Percentiles rank a stretch among this genome's conserved stretches.
Conservation (phyloP, 2,888 invertebrate species). For the Litoditis marina region DNA sequence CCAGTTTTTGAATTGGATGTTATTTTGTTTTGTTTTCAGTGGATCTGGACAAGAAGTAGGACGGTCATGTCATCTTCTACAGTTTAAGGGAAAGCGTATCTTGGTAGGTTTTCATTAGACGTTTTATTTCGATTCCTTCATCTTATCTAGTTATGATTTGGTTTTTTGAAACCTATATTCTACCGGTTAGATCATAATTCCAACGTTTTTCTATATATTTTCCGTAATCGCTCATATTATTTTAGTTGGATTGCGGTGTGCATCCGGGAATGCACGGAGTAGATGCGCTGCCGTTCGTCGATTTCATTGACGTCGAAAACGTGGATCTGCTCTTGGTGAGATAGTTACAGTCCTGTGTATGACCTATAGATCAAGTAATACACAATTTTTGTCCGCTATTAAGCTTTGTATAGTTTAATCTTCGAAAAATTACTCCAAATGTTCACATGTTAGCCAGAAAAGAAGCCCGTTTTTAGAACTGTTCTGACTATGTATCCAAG, state of each 20-base stretch:
- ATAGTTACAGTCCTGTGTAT: too few relatives aligned
- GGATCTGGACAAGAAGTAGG: slow-evolving; percentile 99
- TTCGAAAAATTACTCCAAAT: not conserved
- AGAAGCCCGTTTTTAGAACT: too few relatives aligned
- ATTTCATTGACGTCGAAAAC: slow-evolving; percentile 93
- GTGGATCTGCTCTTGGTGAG: slow-evolving; percentile 80
- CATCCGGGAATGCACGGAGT: slow-evolving; percentile 95
- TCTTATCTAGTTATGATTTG: not conserved
- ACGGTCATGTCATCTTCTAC: slow-evolving; percentile 92
- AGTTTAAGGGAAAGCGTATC: slow-evolving; percentile 97
- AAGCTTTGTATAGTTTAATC: not conserved
- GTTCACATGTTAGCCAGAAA: too few relatives aligned
- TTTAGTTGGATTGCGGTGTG: slow-evolving; percentile 88
- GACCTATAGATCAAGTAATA: slow-evolving; percentile 1
- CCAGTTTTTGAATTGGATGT: too few relatives aligned
- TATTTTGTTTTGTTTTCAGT: slow-evolving; percentile 62
- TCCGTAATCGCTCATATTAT: not conserved
- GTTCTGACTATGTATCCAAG: too few relatives aligned
- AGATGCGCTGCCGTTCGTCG: slow-evolving; percentile 95
- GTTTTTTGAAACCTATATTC: not conserved
- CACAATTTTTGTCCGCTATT: not conserved
- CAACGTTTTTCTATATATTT: not conserved
- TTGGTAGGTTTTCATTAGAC: slow-evolving; percentile 69
- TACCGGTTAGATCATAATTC: too few relatives aligned
- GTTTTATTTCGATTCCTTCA: not conserved